Evolutionary conservation across 92 coral and sea anemone species (phyloP), one percentile per base, ranked within the genome.

Genomic region (Phymanthus crucifer): DNA sequence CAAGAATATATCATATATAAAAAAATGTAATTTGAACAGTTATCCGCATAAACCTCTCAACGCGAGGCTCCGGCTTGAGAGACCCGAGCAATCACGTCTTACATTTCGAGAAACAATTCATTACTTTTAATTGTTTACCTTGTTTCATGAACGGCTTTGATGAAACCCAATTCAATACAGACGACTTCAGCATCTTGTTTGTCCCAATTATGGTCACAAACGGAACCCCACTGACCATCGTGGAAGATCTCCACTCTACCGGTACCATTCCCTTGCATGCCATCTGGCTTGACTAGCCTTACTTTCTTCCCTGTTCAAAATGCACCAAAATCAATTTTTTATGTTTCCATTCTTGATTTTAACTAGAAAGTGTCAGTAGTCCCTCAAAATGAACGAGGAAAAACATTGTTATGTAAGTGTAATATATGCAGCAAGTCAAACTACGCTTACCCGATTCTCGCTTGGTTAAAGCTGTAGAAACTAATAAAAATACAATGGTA

Each of bases 121-220:
- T 19, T 21, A 23, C 1, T 23, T 21, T 17, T n/a, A n/a, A n/a
- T 54, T 8, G 27, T 73, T 14, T 76, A 77, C 87, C 78, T 78
- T 33, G 91, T 57, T 27, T 79, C 88, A 19, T 88, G 83, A 46
- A 88, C 82, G 17, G 88, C 91, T 50, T 84, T 83, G 29, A 88
- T 37, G 81, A 56, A 88, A 0, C 91, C 91, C 56, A 84, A 40
- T 68, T 88, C 85, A 32, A 73, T 81, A 58, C 91, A 88, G 3
- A 84, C 89, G 66, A 88, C 91, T 33, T 83, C 78, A 2, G 88
- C 88, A 40, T 83, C 88, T 34, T 88, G 57, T 66, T 75, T 70
- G 56, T 88, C 88, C 91, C 91, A 88, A 9, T 80, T 83, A 36
- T 76, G 18, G 70, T 88, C 88, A 77, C 91, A 88, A 6, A 88